phyloP scores from a whole-genome alignment of 2,888 invertebrate species.

The Acleris emargana region DNA sequence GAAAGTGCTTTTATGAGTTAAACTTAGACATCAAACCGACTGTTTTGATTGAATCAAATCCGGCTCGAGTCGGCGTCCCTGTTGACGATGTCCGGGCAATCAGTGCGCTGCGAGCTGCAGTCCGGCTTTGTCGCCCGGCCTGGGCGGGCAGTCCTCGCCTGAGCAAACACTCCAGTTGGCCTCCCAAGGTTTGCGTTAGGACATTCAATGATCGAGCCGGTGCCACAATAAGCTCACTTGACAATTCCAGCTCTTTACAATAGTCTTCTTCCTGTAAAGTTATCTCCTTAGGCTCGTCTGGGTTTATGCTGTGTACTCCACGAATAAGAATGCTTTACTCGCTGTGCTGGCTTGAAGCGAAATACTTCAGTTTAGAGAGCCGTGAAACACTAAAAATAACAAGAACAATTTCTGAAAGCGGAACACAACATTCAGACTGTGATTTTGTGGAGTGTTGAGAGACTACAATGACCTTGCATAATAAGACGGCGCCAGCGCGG shows the following conservation, averaged over 20 bases:
- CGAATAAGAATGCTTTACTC: not conserved
- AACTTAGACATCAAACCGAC: slow-evolving; percentile 54
- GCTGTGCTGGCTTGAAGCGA: no score
- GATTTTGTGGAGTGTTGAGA: slow-evolving; percentile 52
- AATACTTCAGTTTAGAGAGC: no score
- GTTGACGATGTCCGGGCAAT: slow-evolving; percentile 36
- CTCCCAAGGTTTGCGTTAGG: slow-evolving; percentile 26
- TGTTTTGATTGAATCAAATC: slow-evolving; percentile 59
- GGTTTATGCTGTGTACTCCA: not conserved
- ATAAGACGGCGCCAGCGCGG: slow-evolving; percentile 54
- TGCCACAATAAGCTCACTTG: slow-evolving; percentile 25
- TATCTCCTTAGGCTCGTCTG: not conserved
- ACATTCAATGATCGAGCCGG: slow-evolving; percentile 30
- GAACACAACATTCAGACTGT: slow-evolving; percentile 48
- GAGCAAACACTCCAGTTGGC: slow-evolving; percentile 21
- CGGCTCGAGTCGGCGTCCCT: slow-evolving; percentile 45
- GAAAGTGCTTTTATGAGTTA: slow-evolving; percentile 65
- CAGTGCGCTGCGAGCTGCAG: slow-evolving; percentile 32
- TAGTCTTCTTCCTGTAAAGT: not conserved
- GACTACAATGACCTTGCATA: slow-evolving; percentile 61
- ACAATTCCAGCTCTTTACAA: slow-evolving; percentile 5
- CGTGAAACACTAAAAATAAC: slow-evolving; percentile 30
- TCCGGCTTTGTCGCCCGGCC: slow-evolving; percentile 32
- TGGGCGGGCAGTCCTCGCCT: slow-evolving; percentile 20
- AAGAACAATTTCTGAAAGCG: slow-evolving; percentile 41